Base-by-base conservation (phyloP, 2,113 vertebrate species). In the Ellobius talpinus region DNA sequence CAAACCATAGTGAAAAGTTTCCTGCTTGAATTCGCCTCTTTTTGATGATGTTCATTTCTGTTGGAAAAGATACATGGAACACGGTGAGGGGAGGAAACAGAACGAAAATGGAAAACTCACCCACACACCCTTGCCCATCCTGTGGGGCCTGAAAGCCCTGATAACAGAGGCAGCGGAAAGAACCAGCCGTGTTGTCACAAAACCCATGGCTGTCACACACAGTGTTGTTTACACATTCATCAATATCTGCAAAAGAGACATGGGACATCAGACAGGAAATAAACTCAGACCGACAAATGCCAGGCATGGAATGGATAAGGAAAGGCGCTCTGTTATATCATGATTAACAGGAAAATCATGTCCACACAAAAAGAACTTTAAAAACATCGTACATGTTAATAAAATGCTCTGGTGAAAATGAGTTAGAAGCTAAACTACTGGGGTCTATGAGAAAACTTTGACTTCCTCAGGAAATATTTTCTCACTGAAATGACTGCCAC, bases 161-260 rank as follows among this genome's bases (percentile, higher is more conserved):
- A 98, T 99, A 99, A 98, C 99, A 99, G 91, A 99, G 99, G 96
- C 99, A 99, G 89, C 98, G 98, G 98, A 99, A 99, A 63, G 99
- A 99, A 39, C 99, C 99, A 81, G 98, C 98, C 93, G 98, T 99
- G 98, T 99, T 99, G 97, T 99, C 99, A 98, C 99, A 99, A 98
- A 99, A 99, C 29, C 99, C 99, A 0, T 99, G 99, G 89, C 96
- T 98, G 95, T 99, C 99, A 95, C 99, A 99, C 21, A 99, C 70
- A 0, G 99, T 99, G 97, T 98, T 98, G 11, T 99, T 99, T 1
- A 97, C 97, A 95, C 99, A 99, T 98, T 99, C 99, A 97, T 99
- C 99, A 79, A 99, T 98, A 98, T 99, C 99, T 99, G 98, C 50
- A 98, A 98, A 97, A 93, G 89, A 98, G 96, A 98, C 79, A 96